Base-by-base conservation (phyloP, 2,888 invertebrate species). In the Zygogramma bicolorata region DNA sequence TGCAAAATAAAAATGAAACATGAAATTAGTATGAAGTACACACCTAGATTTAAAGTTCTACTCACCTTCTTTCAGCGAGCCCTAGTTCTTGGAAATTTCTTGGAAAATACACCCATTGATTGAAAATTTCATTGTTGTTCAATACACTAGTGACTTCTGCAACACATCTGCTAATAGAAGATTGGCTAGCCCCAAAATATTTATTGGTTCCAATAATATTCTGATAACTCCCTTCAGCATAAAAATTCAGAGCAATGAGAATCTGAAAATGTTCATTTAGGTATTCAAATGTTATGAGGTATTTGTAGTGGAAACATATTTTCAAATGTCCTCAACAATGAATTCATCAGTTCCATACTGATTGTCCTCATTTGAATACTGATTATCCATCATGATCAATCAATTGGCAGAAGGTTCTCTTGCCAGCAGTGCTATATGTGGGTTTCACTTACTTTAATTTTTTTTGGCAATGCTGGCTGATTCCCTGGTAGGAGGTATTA, bases 71-170 rank as follows among this genome's bases (percentile, higher is more conserved):
- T 53, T 20, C 6, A 15, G n/a, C 18, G 6, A 53, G 53, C 53
- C 53, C 22, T 20, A 15, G 7, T 10, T 53, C 53, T 53, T 53
- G 53, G 53, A 53, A 53, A 53, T 53, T 53, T 15, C 53, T 53
- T 53, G 53, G 53, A 22, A 15, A 53, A 53, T 53, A 53, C 53
- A 53, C n/a, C 53, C 53, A 53, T 53, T 53, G 53, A 53, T 53
- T 53, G 53, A 53, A 53, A 53, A 53, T n/a, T n/a, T n/a, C n/a
- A n/a, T n/a, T n/a, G n/a, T n/a, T n/a, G n/a, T n/a, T n/a, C n/a
- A n/a, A n/a, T n/a, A n/a, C n/a, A n/a, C n/a, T n/a, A n/a, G n/a
- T n/a, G n/a, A n/a, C n/a, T n/a, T n/a, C n/a, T n/a, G n/a, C n/a
- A n/a, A n/a, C n/a, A n/a, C n/a, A n/a, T n/a, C n/a, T n/a, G n/a